Evolutionary conservation across 2,797 vertebrate species (phyloP).

Genomic region (Pangasius krempfi): DNA sequence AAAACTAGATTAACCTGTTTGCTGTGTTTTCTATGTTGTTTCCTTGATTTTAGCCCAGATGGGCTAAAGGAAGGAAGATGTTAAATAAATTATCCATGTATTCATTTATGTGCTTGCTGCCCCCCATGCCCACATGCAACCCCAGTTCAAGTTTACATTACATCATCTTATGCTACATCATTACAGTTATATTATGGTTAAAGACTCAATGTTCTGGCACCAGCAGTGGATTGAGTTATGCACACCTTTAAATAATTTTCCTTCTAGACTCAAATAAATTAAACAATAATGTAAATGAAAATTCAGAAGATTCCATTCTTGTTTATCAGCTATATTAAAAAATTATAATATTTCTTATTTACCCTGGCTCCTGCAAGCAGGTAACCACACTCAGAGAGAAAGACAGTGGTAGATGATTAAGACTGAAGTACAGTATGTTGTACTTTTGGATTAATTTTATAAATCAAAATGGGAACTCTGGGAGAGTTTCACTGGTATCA

Average conservation of each 20-base stretch:
- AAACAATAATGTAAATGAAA: background rate
- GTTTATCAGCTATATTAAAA: too few species aligned
- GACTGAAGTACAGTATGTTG: background rate
- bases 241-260: background rate
- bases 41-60: background rate
- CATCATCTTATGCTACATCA: background rate
- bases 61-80: background rate
- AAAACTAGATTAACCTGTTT: background rate
- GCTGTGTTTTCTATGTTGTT: background rate
- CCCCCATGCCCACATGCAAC: background rate
- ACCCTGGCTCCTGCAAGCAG: background rate
- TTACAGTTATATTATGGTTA: background rate
- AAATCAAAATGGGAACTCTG: background rate
- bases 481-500: background rate
- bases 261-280: background rate
- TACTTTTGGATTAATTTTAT: background rate
- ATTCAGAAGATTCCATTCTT: background rate
- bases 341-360: background rate
- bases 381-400: background rate
- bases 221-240: background rate
- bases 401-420: background rate
- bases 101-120: background rate
- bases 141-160: background rate
- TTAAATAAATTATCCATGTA: background rate
- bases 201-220: background rate